These are phyloP conservation scores for Petrocephalus microphthalmus DNA, from an alignment of 2,113 vertebrate species.

Conservation along the genomic window DNA sequence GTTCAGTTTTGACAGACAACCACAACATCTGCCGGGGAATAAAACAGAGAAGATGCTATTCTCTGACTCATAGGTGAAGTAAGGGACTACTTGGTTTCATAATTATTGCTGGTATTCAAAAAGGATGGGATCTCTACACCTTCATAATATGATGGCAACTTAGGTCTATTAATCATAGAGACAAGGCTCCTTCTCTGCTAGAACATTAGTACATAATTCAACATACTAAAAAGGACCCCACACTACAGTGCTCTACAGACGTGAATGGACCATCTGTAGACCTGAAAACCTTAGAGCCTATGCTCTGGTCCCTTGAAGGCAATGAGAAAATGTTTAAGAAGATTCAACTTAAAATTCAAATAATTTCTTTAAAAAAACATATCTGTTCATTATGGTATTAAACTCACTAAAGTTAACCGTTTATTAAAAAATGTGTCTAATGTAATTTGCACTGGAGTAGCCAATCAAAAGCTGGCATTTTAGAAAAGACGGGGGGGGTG, in stretches of 20 bases:
- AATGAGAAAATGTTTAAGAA: neutral
- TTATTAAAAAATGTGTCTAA: neutral
- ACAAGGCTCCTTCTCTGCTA: neutral
- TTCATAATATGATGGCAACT: neutral
- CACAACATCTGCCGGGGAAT: neutral
- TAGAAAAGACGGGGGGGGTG: neutral
- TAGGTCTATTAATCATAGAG: neutral
- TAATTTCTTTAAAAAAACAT: neutral
- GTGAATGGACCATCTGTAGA: neutral
- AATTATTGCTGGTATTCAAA: constrained; percentile 12
- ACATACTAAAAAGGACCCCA: neutral
- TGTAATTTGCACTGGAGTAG: neutral
- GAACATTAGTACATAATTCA: neutral
- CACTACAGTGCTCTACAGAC: neutral
- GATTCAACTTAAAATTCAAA: neutral
- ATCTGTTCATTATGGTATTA: neutral
- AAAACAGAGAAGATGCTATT: neutral
- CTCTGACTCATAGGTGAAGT: neutral
- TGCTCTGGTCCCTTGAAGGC: neutral
- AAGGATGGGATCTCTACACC: neutral
- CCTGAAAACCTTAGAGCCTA: neutral
- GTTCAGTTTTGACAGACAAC: neutral
- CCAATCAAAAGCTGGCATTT: constrained; percentile 3
- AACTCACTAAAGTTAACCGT: neutral
- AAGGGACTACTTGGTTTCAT: neutral